Conservation (phyloP, 2,113 vertebrate genomes). For the Puntigrus tetrazona region DNA sequence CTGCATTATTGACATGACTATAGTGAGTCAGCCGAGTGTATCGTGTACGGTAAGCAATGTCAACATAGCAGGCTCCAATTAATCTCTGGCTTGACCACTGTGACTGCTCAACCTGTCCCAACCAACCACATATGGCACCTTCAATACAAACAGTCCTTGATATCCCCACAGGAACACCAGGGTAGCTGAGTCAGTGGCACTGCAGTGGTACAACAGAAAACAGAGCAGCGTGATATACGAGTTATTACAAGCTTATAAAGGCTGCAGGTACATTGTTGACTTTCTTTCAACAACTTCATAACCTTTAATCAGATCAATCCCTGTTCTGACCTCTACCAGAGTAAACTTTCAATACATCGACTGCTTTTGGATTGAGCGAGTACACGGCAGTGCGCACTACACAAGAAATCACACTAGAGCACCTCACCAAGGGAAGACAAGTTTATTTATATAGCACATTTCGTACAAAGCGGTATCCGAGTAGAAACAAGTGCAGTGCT, state of each 20-base stretch:
- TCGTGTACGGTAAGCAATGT: constrained; percentile 12
- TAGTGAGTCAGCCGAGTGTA: constrained; percentile 20
- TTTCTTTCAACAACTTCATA: background rate
- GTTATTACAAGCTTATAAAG: background rate
- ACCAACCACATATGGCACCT: constrained; percentile 30
- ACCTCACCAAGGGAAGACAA: too few relatives aligned
- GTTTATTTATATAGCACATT: too few relatives aligned
- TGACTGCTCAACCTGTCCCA: constrained; percentile 18
- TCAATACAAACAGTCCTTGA: constrained; percentile 13
- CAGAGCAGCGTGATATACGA: background rate
- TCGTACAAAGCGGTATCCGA: background rate
- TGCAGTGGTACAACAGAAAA: background rate
- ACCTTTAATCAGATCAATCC: background rate
- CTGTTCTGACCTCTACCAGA: background rate
- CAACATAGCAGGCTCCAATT: constrained; percentile 21
- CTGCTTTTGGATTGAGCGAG: background rate
- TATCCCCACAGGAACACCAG: background rate
- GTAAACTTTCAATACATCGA: background rate
- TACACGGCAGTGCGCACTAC: background rate
- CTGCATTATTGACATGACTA: constrained; percentile 37
- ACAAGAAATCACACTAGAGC: background rate
- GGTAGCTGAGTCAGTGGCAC: background rate
- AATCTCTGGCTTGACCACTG: constrained; percentile 38
- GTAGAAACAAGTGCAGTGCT: background rate
- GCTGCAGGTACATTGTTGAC: background rate